A percentile compares a stretch with the other conserved stretches of the same genome.
Conservation (phyloP, 2,113 vertebrate species). For the Mustela nigripes region DNA sequence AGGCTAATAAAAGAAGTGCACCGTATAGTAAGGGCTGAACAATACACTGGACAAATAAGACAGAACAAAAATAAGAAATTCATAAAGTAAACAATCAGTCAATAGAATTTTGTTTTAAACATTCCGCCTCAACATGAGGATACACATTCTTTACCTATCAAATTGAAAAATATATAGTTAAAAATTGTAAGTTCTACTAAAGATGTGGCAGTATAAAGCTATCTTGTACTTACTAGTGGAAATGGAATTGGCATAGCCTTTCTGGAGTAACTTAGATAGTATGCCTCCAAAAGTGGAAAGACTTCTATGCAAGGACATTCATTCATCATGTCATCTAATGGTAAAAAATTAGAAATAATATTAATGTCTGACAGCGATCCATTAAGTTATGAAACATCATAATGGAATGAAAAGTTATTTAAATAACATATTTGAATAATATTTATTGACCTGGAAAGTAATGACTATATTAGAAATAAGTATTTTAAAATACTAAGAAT, state of each 20-base stretch:
- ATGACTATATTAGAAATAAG: neutral
- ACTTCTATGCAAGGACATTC: neutral
- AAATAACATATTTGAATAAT: neutral
- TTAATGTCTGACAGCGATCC: neutral
- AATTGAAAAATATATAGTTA: neutral
- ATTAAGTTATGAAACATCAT: neutral
- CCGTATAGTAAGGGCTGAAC: neutral
- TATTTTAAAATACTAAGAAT: neutral
- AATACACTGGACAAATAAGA: neutral
- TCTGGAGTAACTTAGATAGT: neutral
- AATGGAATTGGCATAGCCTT: neutral
- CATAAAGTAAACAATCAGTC: neutral
- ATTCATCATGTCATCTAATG: neutral
- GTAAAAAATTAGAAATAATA: neutral
- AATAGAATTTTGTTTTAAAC: neutral
- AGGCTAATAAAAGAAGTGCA: neutral
- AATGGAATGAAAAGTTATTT: slow-evolving; percentile 13
- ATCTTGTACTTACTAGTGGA: neutral
- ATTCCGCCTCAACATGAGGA: neutral
- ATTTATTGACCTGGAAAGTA: neutral
- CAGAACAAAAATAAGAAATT: neutral
- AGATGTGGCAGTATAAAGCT: neutral
- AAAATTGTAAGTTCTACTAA: neutral
- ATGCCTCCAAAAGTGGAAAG: neutral
- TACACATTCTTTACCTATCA: neutral